phyloP scores from a whole-genome alignment of 2,888 invertebrate genomes.

The Caenorhabditis zanzibari region DNA sequence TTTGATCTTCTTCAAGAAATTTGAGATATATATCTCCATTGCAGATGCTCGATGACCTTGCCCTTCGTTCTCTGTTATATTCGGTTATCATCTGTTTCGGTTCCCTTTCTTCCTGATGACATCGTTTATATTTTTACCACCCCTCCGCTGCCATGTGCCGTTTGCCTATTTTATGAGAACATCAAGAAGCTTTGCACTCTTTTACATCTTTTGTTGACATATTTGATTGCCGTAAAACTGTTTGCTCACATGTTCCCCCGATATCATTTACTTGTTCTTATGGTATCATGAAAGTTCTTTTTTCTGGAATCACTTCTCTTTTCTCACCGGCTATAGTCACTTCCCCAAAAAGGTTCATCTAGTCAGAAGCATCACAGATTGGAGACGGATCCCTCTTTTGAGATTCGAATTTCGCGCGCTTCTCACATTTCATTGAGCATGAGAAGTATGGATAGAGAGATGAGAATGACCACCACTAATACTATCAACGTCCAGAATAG shows the following conservation, averaged over 20 bases:
- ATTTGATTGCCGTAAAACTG: constrained; percentile 29
- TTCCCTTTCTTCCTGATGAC: constrained; percentile 2
- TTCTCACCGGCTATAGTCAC: constrained; percentile 8
- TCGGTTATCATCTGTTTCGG: too few species aligned
- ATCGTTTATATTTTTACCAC: constrained; percentile 38
- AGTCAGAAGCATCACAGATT: constrained; percentile 46
- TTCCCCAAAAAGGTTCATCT: constrained; percentile 10
- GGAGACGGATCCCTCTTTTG: not conserved
- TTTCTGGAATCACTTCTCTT: not conserved
- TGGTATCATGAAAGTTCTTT: not conserved
- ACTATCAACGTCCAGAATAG: constrained; percentile 23
- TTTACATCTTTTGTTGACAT: constrained; percentile 26
- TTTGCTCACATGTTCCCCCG: constrained; percentile 17
- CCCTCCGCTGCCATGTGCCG: not conserved
- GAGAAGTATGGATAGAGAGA: not conserved
- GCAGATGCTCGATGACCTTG: constrained; percentile 40
- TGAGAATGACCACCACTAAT: constrained; percentile 35
- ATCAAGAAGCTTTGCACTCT: not conserved
- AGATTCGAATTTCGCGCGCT: constrained; percentile 53
- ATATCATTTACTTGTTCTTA: constrained; percentile 35
- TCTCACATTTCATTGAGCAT: constrained; percentile 46
- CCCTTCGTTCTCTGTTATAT: constrained; percentile 7
- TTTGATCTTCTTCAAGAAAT: constrained; percentile 45
- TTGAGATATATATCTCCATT: constrained; percentile 9
- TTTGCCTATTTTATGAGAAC: constrained; percentile 9